phyloP scores from a whole-genome alignment of 2,888 invertebrate species.

The Gastrophysa polygoni region DNA sequence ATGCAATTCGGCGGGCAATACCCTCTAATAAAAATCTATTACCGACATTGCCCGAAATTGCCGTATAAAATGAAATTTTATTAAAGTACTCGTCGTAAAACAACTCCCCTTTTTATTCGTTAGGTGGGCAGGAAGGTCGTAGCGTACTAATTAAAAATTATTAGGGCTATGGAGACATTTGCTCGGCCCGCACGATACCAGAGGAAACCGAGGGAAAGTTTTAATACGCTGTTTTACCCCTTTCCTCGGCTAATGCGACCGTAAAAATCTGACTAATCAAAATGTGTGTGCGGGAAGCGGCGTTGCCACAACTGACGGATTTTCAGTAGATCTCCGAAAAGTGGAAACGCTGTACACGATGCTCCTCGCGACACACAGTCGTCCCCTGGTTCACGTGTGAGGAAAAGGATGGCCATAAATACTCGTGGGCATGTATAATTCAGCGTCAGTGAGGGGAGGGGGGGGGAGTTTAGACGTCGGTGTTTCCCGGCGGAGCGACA shows the following conservation, averaged over 20 bases:
- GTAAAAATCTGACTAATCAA: constrained; percentile 48
- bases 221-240: constrained; percentile 26
- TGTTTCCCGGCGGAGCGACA: constrained; percentile 52
- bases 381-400: no score
- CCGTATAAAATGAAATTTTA: constrained; percentile 34
- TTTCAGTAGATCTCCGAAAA: no score
- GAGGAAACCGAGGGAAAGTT: constrained; percentile 21
- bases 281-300: constrained; percentile 36
- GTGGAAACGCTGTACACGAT: no score
- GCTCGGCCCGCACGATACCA: constrained; percentile 26
- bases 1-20: not conserved
- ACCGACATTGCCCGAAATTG: constrained; percentile 7
- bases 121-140: constrained; percentile 30
- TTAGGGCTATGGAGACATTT: constrained; percentile 33
- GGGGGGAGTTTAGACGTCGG: constrained; percentile 46
- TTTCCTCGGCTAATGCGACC: constrained; percentile 36
- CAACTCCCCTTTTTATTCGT: constrained; percentile 32
- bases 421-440: constrained; percentile 53
- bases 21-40: constrained; percentile 19
- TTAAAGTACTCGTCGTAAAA: constrained; percentile 32
- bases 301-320: constrained; percentile 14
- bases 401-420: constrained; percentile 53
- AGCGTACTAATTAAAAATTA: constrained; percentile 42
- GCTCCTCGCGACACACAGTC: no score
- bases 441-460: constrained; percentile 36